Base-by-base conservation (phyloP, 2,888 invertebrate species). In the Heliconius cydno region DNA sequence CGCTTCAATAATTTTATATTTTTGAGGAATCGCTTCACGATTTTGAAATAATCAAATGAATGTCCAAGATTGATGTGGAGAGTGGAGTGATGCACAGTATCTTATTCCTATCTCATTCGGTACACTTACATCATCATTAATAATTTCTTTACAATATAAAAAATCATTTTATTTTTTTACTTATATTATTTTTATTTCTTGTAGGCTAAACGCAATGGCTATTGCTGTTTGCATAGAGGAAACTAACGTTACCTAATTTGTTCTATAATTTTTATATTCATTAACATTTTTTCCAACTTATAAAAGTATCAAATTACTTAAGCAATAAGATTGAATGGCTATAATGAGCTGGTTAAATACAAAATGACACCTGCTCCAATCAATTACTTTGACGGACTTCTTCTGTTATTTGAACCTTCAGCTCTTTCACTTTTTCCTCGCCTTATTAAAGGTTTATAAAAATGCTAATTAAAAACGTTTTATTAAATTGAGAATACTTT, bases 331-430 rank as follows among this genome's bases (percentile, higher is more conserved):
- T 34, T 52, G 1, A 57, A 72, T 72, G 9, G 30, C 15, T 73
- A 57, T 7, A 30, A 57, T 57, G 6, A 38, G 34, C n/a, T 15
- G 57, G 25, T 73, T 25, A 60, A 73, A 34, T n/a, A 73, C 28
- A 65, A 75, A 65, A 63, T 66, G 75, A 75, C 75, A 75, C 75
- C 65, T 75, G 75, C 28, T 22, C 65, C 38, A 41, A 41, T 75
- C 75, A 75, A 75, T 75, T 75, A 41, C 65, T 75, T 65, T 75
- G 65, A 46, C 22, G 30, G 46, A 66, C 65, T 41, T 65, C 63
- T 46, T 30, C 25, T 65, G 63, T 75, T 65, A 75, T 75, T 75
- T 30, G 73, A 73, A 34, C 73, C 34, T 63, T 46, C 19, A 41
- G 28, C 65, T 22, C 19, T 75, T 65, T 7, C 12, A 19, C 12